Percentiles rank a stretch among this genome's conserved stretches.
Conservation (phyloP, 2,113 vertebrate species). For the Irena cyanogastra region DNA sequence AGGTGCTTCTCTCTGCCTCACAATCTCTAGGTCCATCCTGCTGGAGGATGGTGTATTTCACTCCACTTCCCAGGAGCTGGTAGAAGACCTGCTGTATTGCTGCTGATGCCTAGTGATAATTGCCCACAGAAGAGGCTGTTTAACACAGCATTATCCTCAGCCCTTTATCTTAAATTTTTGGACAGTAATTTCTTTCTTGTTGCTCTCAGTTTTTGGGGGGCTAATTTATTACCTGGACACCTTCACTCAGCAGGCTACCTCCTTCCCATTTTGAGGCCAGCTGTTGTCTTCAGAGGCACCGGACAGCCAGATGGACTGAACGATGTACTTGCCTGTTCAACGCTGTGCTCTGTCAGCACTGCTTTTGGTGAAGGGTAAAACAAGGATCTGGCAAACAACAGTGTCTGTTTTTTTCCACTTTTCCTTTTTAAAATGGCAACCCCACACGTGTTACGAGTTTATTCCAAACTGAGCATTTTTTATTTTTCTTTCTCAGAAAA, state of each 20-base stretch:
- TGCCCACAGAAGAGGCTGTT: background rate
- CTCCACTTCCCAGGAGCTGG: background rate
- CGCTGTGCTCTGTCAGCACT: background rate
- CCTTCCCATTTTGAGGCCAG: background rate
- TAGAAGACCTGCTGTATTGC: background rate
- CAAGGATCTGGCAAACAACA: background rate
- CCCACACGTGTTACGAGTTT: background rate
- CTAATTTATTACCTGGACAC: conserved; percentile 12
- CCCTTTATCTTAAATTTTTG: background rate
- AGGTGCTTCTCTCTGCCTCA: background rate
- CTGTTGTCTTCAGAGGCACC: background rate
- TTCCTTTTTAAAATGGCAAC: background rate
- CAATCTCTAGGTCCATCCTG: background rate
- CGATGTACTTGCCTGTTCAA: fast-evolving
- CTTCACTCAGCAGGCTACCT: background rate
- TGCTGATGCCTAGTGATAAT: background rate
- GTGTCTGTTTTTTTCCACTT: background rate
- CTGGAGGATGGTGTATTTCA: no score
- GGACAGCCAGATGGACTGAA: background rate
- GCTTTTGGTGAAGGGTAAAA: background rate
- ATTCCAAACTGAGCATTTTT: background rate
- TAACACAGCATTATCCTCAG: background rate
- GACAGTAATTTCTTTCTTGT: background rate
- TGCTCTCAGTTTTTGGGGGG: background rate
- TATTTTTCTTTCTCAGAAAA: background rate